Evolutionary conservation across 2,888 invertebrate genomes (phyloP).

Genomic region (Plebejus anna): DNA sequence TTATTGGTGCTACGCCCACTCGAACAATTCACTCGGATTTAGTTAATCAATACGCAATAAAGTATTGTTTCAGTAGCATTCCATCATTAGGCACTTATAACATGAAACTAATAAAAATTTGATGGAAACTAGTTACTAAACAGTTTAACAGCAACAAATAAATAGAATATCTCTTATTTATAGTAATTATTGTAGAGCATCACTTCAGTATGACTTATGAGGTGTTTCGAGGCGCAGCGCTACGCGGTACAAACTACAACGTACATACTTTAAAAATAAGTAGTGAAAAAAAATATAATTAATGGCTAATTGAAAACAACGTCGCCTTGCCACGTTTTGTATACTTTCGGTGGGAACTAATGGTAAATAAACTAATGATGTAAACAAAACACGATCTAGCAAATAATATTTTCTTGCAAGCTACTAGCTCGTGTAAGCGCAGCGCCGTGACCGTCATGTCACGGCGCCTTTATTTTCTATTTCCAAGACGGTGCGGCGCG

Average conservation of each 20-base stretch:
- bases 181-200: no score
- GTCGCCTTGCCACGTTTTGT: no score
- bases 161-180: not conserved
- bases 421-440: conserved; percentile 39
- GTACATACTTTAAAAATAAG: no score
- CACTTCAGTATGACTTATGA: no score
- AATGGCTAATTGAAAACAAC: no score
- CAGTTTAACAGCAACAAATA: not conserved
- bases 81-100: not conserved
- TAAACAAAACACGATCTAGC: not conserved
- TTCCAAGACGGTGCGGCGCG: conserved; percentile 60
- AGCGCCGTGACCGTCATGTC: conserved; percentile 49
- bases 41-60: not conserved
- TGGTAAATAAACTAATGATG: not conserved
- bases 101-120: not conserved
- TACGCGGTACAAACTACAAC: no score
- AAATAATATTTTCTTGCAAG: conserved; percentile 33
- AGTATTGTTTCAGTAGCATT: not conserved
- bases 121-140: no score
- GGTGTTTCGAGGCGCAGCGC: no score
- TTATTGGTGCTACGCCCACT: conserved; percentile 43
- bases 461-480: conserved; percentile 74
- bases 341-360: no score
- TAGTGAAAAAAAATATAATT: no score
- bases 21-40: not conserved